A percentile compares a stretch with the other conserved stretches of the same genome.
Conservation (phyloP, 1,140 invertebrate species). For the Lordiphosa collinella region DNA sequence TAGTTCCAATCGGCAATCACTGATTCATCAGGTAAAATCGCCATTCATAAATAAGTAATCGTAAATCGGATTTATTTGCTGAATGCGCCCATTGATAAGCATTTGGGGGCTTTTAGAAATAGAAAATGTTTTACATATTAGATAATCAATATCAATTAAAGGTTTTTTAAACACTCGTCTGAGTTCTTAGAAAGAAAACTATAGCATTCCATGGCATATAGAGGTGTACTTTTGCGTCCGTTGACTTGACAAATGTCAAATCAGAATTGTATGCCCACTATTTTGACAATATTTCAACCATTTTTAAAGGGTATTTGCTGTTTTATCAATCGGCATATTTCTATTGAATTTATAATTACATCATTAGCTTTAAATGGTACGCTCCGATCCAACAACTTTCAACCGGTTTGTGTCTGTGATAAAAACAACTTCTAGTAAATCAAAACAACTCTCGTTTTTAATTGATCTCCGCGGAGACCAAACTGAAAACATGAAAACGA, state of each 20-base stretch:
- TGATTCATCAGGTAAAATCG: no score
- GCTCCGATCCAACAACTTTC: constrained; percentile 17
- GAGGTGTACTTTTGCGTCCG: background rate
- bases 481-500: constrained; percentile 43
- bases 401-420: constrained; percentile 49
- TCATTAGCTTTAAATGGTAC: constrained; percentile 7
- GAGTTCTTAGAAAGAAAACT: no score
- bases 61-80: no score
- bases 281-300: background rate
- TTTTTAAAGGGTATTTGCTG: background rate
- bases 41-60: no score
- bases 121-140: no score
- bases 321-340: background rate
- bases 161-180: no score
- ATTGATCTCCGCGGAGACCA: constrained; percentile 21
- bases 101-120: no score
- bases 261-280: no score
- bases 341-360: constrained; percentile 3
- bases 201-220: no score
- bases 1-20: no score
- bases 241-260: background rate
- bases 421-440: constrained; percentile 53
- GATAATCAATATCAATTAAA: no score
- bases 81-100: no score
- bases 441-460: constrained; percentile 60